Percentiles rank a stretch among this genome's conserved stretches.
Evolutionary conservation across 2,113 vertebrate genomes (phyloP).

Genomic region (Mesitornis unicolor): DNA sequence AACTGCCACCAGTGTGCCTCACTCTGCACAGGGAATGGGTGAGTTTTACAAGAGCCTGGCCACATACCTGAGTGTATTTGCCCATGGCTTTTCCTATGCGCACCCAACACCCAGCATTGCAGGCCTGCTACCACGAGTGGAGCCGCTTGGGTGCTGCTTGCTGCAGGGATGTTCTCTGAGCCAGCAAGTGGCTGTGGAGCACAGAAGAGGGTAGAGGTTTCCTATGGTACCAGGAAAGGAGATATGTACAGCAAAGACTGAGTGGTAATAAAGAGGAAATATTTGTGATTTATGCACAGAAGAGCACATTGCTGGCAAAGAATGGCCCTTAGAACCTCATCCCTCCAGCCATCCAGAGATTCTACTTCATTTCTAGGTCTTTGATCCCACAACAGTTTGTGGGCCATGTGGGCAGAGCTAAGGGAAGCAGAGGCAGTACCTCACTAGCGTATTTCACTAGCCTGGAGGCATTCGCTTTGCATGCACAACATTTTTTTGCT

Average conservation of each 20-base stretch:
- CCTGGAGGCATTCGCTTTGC: not conserved
- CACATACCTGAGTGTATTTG: rapidly evolving
- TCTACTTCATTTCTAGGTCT: not conserved
- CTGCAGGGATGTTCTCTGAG: not conserved
- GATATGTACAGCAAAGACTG: not conserved
- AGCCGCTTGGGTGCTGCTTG: not conserved
- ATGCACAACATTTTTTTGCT: not conserved
- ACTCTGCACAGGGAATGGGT: not conserved
- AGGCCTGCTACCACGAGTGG: not conserved
- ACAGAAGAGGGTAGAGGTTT: not conserved
- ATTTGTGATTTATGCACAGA: not conserved
- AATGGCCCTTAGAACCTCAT: not conserved
- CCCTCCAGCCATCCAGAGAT: not conserved
- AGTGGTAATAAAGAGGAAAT: not conserved
- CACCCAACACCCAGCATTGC: not conserved
- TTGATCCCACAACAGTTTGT: not conserved
- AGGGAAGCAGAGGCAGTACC: not conserved
- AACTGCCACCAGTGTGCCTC: not conserved
- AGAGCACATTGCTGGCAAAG: not conserved
- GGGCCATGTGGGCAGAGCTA: not conserved
- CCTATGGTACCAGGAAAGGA: not conserved
- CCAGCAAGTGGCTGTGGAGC: not conserved
- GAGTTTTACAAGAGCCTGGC: not conserved
- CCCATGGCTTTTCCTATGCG: not conserved
- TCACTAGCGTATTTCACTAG: not conserved